Percentiles rank a stretch among this genome's conserved stretches.
phyloP scores from a whole-genome alignment of 2,113 vertebrate species.

The Regulus satrapa region DNA sequence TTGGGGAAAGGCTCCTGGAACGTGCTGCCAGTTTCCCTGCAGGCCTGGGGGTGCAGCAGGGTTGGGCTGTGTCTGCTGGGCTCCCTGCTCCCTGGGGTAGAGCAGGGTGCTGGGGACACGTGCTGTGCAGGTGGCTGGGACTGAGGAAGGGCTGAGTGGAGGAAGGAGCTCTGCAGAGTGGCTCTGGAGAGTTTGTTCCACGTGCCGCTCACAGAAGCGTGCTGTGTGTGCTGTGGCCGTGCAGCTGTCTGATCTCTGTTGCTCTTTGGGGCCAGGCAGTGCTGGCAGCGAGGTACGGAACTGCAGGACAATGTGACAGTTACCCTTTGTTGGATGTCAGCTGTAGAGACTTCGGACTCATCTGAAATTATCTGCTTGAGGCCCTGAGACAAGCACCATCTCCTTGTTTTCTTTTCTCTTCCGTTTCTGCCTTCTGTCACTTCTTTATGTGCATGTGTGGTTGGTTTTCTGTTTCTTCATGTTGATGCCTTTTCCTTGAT shows the following conservation, averaged over 20 bases:
- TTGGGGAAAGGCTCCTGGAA: not conserved
- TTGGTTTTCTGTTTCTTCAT: not conserved
- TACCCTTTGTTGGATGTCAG: not conserved
- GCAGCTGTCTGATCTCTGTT: not conserved
- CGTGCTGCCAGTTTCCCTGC: not conserved
- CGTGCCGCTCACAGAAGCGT: not conserved
- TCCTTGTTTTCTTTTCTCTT: not conserved
- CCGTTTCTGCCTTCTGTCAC: not conserved
- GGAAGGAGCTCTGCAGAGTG: not conserved
- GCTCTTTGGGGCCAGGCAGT: not conserved
- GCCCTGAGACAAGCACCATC: not conserved
- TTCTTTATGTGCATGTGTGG: not conserved
- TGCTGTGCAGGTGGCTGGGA: too few relatives aligned
- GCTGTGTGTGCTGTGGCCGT: not conserved
- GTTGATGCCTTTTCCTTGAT: not conserved
- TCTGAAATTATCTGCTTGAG: not conserved
- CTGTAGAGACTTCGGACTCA: not conserved
- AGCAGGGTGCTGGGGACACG: not conserved
- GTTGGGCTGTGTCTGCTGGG: not conserved
- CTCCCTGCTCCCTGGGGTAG: not conserved
- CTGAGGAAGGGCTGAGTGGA: not conserved
- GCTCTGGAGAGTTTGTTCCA: rapidly evolving
- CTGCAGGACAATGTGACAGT: not conserved
- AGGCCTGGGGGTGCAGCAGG: not conserved
- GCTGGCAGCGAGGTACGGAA: not conserved